These are phyloP conservation scores for Pterobdella sp. DNA, from an alignment of 2,888 invertebrate species.

Conservation along the genomic window DNA sequence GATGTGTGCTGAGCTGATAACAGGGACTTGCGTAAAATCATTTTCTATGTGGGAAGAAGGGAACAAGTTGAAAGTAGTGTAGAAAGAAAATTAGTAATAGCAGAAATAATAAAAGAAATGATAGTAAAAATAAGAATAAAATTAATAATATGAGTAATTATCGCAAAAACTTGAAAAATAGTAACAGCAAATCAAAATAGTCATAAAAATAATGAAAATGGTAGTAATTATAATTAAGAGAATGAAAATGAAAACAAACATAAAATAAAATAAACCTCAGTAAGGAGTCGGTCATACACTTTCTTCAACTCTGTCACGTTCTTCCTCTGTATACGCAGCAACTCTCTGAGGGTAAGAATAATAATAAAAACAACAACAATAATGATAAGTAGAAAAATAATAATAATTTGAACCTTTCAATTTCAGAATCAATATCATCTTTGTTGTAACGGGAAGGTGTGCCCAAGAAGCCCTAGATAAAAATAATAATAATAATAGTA, in stretches of 20 bases:
- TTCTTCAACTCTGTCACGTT: conserved; percentile 19
- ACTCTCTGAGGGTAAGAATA: conserved; percentile 6
- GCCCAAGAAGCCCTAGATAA: conserved; percentile 38
- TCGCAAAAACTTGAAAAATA: no score
- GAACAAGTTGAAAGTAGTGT: no score
- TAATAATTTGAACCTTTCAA: background rate
- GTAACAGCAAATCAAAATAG: no score
- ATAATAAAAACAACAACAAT: background rate
- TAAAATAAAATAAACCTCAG: background rate
- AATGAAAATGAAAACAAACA: background rate
- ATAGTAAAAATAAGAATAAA: no score
- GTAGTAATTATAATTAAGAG: no score
- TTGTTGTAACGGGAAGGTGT: conserved; percentile 78
- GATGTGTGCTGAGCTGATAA: conserved; percentile 88
- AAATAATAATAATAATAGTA: conserved; percentile 40
- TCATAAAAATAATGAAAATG: no score
- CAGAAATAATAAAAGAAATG: no score
- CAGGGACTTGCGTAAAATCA: conserved; percentile 62
- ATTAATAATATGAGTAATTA: no score
- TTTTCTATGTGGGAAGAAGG: background rate
- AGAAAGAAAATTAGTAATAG: no score
- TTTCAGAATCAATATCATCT: conserved; percentile 63
- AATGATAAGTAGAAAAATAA: background rate
- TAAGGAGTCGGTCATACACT: conserved; percentile 10
- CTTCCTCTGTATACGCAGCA: conserved; percentile 19